These are phyloP conservation scores for Lasioglossum leucozonium DNA, from an alignment of 2,888 invertebrate genomes.

Conservation along the genomic window DNA sequence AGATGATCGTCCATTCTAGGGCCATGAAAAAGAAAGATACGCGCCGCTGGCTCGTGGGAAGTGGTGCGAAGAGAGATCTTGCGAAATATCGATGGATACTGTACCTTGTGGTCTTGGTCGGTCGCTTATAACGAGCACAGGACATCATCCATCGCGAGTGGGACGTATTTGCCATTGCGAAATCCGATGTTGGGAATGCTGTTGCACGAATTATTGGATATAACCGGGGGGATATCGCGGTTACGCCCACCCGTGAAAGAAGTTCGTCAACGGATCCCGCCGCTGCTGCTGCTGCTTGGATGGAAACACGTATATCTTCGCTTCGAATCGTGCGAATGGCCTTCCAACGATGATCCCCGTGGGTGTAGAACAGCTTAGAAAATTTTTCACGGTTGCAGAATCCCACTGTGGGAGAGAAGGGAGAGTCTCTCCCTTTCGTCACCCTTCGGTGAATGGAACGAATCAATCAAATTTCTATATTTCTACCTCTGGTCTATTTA, in stretches of 20 bases:
- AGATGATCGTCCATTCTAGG: not conserved
- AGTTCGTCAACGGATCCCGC: constrained; percentile 13
- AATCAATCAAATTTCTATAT: not conserved
- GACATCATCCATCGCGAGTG: constrained; percentile 35
- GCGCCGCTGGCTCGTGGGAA: constrained; percentile 50
- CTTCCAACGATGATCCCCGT: not conserved
- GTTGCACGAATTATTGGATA: constrained; percentile 66
- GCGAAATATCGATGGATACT: constrained; percentile 19
- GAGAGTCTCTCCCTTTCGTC: constrained; percentile 1
- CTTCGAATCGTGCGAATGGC: constrained; percentile 14
- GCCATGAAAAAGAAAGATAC: constrained; percentile 18
- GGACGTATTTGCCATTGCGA: constrained; percentile 56
- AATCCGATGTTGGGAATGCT: constrained; percentile 53
- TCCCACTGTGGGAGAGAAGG: not conserved
- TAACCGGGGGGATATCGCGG: constrained; percentile 55
- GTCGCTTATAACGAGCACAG: constrained; percentile 6
- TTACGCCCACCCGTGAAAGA: constrained; percentile 53
- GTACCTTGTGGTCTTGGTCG: not conserved
- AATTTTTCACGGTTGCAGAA: not conserved
- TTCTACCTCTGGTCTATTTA: not conserved
- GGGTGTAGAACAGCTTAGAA: not conserved
- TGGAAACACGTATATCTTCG: not conserved
- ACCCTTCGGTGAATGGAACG: not conserved
- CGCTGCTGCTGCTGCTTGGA: too few species aligned
- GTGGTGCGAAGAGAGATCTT: constrained; percentile 39